These are phyloP conservation scores for Noctua comes DNA, from an alignment of 2,888 invertebrate species.

Conservation along the genomic window DNA sequence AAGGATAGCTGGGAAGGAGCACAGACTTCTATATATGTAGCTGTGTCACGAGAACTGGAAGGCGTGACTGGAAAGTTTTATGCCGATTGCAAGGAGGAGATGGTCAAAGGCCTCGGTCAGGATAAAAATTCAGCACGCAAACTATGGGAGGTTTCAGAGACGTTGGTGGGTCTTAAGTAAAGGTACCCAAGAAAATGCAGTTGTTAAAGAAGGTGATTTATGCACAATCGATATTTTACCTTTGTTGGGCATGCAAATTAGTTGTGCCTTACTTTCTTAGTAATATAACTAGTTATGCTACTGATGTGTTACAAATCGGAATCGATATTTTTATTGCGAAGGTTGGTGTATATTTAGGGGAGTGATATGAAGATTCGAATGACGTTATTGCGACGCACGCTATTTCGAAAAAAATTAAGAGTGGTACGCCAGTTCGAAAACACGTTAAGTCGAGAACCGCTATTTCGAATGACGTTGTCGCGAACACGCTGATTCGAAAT, in stretches of 20 bases:
- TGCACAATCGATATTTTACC: neutral
- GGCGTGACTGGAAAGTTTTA: conserved; percentile 91
- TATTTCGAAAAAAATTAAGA: no score
- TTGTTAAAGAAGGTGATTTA: neutral
- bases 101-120: conserved; percentile 81
- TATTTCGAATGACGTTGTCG: no score
- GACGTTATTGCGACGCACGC: no score
- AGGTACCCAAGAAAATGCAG: neutral
- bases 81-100: conserved; percentile 87
- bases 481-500: no score
- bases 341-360: neutral
- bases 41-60: conserved; percentile 88
- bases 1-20: conserved; percentile 81
- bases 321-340: neutral
- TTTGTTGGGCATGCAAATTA: neutral
- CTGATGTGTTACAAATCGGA: neutral
- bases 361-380: no score
- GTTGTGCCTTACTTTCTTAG: neutral
- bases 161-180: conserved; percentile 73
- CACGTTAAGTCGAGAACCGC: no score
- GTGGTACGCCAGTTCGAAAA: no score
- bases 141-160: conserved; percentile 91
- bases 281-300: neutral
- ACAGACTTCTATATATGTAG: conserved; percentile 90
- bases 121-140: conserved; percentile 89